Conservation (phyloP, 2,888 invertebrate species). For the Vesta saturnalis region DNA sequence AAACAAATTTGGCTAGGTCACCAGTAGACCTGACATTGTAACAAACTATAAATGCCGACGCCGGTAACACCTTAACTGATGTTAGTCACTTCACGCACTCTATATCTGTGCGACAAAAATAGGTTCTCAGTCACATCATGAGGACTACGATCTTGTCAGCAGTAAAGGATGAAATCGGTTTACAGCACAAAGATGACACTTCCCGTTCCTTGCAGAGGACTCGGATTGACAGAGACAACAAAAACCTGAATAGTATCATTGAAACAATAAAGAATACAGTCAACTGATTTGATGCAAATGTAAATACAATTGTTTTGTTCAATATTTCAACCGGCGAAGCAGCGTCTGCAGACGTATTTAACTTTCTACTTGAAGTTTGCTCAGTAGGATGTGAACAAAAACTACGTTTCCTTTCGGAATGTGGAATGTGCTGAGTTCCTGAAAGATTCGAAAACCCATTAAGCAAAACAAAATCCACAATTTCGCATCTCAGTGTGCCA, state of each 20-base stretch:
- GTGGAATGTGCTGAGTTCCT: slow-evolving; percentile 8
- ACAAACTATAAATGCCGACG: slow-evolving; percentile 50
- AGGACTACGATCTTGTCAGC: slow-evolving; percentile 41
- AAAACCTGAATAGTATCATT: slow-evolving; percentile 31
- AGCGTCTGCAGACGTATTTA: slow-evolving; percentile 24
- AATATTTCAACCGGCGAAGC: slow-evolving; percentile 52
- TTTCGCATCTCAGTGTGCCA: slow-evolving; percentile 46
- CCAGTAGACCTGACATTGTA: slow-evolving; percentile 44
- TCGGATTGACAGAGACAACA: slow-evolving; percentile 42
- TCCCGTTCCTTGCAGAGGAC: slow-evolving; percentile 39
- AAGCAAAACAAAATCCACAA: slow-evolving; percentile 28
- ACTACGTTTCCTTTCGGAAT: slow-evolving; percentile 39
- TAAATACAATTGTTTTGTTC: slow-evolving; percentile 45
- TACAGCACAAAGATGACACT: slow-evolving; percentile 22
- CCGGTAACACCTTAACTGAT: slow-evolving; percentile 42
- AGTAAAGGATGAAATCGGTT: neutral
- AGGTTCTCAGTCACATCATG: slow-evolving; percentile 41
- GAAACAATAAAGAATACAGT: slow-evolving; percentile 41
- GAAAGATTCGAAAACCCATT: slow-evolving; percentile 28
- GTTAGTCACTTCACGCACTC: slow-evolving; percentile 37
- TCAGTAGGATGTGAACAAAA: slow-evolving; percentile 22
- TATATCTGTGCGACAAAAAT: slow-evolving; percentile 49
- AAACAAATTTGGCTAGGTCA: slow-evolving; percentile 1
- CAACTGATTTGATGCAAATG: slow-evolving; percentile 45
- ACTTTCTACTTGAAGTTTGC: slow-evolving; percentile 40